These are phyloP conservation scores for Clangula hyemalis DNA, from an alignment of 2,797 vertebrate species.

Conservation along the genomic window DNA sequence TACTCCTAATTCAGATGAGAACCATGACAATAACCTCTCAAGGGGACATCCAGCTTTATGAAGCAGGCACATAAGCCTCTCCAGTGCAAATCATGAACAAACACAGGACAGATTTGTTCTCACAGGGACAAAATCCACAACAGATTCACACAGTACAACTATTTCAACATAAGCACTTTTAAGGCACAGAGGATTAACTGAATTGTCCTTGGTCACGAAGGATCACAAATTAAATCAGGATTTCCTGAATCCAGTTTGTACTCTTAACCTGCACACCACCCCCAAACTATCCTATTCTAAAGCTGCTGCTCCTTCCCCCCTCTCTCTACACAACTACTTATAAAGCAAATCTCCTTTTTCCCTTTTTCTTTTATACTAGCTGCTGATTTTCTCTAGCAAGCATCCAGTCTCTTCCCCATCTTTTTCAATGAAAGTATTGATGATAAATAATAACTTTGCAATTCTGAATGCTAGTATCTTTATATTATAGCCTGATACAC, in stretches of 20 bases:
- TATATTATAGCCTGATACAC: background rate
- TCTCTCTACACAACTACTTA: background rate
- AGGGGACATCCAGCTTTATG: background rate
- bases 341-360: background rate
- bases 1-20: background rate
- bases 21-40: background rate
- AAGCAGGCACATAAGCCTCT: background rate
- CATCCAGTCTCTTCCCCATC: background rate
- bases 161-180: background rate
- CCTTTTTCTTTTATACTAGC: background rate
- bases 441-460: background rate
- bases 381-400: background rate
- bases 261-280: background rate
- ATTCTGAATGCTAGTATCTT: background rate
- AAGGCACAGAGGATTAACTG: constrained; percentile 8
- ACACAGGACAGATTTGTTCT: background rate
- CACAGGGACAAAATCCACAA: background rate
- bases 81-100: background rate
- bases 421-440: background rate
- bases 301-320: background rate
- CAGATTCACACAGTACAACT: background rate
- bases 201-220: constrained; percentile 10
- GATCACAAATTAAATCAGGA: background rate
- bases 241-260: background rate
- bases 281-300: background rate